Base-by-base conservation (phyloP, 2,113 vertebrate genomes). In the Atlantisia rogersi region DNA sequence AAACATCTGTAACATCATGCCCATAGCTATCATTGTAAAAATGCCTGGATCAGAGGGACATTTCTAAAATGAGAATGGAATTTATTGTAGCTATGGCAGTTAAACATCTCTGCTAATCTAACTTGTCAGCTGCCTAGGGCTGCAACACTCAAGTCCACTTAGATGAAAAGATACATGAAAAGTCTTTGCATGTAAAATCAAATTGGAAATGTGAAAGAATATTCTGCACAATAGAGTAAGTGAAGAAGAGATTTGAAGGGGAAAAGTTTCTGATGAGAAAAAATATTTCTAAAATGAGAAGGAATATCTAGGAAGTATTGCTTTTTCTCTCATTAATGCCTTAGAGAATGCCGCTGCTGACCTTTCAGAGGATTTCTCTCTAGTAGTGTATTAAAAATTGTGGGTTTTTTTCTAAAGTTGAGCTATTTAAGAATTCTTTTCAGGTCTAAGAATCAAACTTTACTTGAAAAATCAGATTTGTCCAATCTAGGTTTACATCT, bases 31-130 rank as follows among this genome's bases (percentile, higher is more conserved):
- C 73, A 40, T 32, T 88, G 48, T 29, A 90, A 93, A 92, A 88
- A 89, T 64, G 40, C 44, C 39, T 88, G 64, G 24, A 77, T 93
- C 71, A 92, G 77, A 92, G 56, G 26, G 40, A 75, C 65, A 63
- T 4, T 88, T 93, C 53, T 92, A 69, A 97, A 93, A 82, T 3
- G 15, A 86, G 82, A 95, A 92, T 5, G 3, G 88, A 85, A 95
- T 94, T 87, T 93, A 48, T 86, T 92, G 48, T 92, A 69, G 32
- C 31, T 48, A 14, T 67, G 40, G 35, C 60, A 89, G 28, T 85
- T 82, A 92, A 94, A 50, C 28, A 59, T 88, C 42, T 82, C 62
- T 60, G 35, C 32, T 96, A 93, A 93, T 93, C 82, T 94, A 50
- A 84, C 31, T 90, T 96, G 77, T 91, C 95, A 95, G 35, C 29